phyloP scores from a whole-genome alignment of 2,113 vertebrate genomes.

The Strix aluco region DNA sequence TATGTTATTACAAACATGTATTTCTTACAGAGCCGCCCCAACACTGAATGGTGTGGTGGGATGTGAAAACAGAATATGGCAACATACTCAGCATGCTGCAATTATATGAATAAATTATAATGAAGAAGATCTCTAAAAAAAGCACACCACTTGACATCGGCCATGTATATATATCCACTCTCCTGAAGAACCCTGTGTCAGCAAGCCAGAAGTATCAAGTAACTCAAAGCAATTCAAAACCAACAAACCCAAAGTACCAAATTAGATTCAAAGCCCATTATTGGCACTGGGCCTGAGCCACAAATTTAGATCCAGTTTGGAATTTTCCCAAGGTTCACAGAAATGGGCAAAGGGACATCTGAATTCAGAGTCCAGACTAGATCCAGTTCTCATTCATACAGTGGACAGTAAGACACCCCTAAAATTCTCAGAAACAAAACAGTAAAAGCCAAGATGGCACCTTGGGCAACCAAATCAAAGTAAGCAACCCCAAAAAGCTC shows the following conservation, averaged over 20 bases:
- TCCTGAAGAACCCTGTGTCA: constrained; percentile 32
- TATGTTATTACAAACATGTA: neutral
- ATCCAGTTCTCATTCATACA: neutral
- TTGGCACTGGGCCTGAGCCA: neutral
- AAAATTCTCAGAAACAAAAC: neutral
- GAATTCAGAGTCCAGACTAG: neutral
- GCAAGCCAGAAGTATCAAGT: constrained; percentile 54
- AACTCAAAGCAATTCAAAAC: constrained; percentile 67
- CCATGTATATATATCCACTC: constrained; percentile 23
- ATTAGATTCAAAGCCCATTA: constrained; percentile 51
- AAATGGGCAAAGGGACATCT: neutral
- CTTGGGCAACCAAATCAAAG: neutral
- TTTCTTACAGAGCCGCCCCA: neutral
- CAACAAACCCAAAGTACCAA: constrained; percentile 50
- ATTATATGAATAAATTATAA: constrained; percentile 32
- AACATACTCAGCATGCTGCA: neutral
- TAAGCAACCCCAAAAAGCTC: neutral
- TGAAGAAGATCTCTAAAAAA: constrained; percentile 44
- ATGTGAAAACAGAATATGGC: neutral
- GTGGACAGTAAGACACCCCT: neutral
- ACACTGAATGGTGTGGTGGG: neutral
- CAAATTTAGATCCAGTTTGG: constrained; percentile 32
- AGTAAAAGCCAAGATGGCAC: neutral
- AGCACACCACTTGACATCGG: constrained; percentile 24
- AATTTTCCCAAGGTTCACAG: constrained; percentile 36